These are phyloP conservation scores for Girardinus metallicus DNA, from an alignment of 2,797 vertebrate species.

Conservation along the genomic window DNA sequence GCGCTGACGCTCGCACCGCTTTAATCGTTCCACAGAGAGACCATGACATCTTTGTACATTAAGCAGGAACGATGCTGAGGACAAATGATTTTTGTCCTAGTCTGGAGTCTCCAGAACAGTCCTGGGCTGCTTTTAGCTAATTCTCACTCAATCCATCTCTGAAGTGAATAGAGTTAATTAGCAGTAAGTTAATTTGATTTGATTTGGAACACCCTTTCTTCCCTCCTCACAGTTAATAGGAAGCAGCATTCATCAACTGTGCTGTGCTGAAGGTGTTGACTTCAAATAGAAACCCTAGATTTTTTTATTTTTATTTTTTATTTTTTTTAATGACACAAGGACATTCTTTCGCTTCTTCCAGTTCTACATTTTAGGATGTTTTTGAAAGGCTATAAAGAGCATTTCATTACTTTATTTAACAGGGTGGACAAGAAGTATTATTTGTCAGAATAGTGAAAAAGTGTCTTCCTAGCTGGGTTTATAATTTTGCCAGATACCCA, in stretches of 20 bases:
- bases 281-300: constrained; percentile 10
- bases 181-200: constrained; percentile 24
- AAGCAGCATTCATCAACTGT: constrained; percentile 12
- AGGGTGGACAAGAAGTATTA: neutral
- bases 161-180: constrained; percentile 40
- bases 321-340: neutral
- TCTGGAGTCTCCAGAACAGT: neutral
- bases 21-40: neutral
- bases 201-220: constrained; percentile 26
- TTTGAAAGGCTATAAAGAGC: neutral
- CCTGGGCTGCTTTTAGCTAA: constrained; percentile 3
- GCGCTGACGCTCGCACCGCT: neutral
- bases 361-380: neutral
- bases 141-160: constrained; percentile 18
- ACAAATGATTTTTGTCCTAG: neutral
- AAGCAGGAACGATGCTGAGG: neutral
- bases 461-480: neutral
- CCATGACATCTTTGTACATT: neutral
- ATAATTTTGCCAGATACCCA: neutral
- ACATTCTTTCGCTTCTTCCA: neutral
- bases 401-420: neutral
- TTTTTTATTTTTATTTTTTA: neutral
- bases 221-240: constrained; percentile 1
- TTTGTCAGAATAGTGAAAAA: neutral
- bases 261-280: constrained; percentile 22